A percentile compares a stretch with the other conserved stretches of the same genome.
Evolutionary conservation across 2,888 invertebrate species (phyloP).

Genomic region (Heliconius cydno): DNA sequence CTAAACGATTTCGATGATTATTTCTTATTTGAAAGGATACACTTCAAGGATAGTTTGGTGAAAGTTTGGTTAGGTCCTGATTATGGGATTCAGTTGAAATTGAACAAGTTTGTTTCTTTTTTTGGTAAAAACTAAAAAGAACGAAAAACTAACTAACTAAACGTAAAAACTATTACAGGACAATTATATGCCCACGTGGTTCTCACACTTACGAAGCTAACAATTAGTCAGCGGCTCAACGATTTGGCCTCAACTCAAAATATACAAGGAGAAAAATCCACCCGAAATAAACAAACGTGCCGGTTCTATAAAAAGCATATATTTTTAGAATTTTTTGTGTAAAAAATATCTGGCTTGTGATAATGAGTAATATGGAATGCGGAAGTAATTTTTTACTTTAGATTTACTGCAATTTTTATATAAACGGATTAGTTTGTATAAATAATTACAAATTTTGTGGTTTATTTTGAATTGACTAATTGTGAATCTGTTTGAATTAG

Average conservation of each 20-base stretch:
- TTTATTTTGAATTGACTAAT: neutral
- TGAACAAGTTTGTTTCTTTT: too few relatives aligned
- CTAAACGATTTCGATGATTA: too few relatives aligned
- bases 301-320: slow-evolving; percentile 24
- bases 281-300: slow-evolving; percentile 22
- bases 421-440: neutral
- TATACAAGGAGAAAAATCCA: slow-evolving; percentile 19
- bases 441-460: neutral
- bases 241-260: slow-evolving; percentile 31
- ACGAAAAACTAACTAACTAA: too few relatives aligned
- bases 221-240: slow-evolving; percentile 21
- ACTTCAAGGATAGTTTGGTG: too few relatives aligned
- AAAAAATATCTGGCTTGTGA: slow-evolving; percentile 25
- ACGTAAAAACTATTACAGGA: too few relatives aligned
- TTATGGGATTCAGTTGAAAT: too few relatives aligned
- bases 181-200: slow-evolving; percentile 6
- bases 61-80: too few relatives aligned
- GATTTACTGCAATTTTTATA: neutral
- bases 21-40: too few relatives aligned
- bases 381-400: neutral
- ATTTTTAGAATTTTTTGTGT: slow-evolving; percentile 12
- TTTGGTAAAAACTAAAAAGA: too few relatives aligned
- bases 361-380: slow-evolving; percentile 21
- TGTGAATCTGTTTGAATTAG: too few relatives aligned
- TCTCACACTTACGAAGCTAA: slow-evolving; percentile 1